phyloP scores from a whole-genome alignment of 2,113 vertebrate species.

The Tachycineta bicolor region DNA sequence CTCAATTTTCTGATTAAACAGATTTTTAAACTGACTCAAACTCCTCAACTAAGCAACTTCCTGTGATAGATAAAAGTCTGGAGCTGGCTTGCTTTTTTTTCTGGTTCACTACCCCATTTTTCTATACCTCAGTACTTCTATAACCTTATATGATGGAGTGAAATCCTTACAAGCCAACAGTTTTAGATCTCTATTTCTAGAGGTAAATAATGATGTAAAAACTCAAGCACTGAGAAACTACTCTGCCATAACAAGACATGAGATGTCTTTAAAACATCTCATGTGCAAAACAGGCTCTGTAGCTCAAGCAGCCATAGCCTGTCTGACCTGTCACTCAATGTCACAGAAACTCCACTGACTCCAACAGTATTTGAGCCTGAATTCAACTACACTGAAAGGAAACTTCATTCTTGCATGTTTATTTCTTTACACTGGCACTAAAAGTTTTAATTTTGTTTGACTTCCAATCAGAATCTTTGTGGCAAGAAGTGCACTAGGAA shows the following conservation, averaged over 20 bases:
- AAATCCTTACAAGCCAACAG: not conserved
- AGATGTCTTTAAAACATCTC: not conserved
- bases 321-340: not conserved
- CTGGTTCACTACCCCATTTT: not conserved
- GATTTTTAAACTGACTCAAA: not conserved
- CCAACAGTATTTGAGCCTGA: not conserved
- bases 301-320: not conserved
- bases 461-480: not conserved
- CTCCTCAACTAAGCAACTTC: not conserved
- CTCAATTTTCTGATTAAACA: not conserved
- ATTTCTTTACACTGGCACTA: not conserved
- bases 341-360: not conserved
- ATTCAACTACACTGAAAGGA: not conserved
- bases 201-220: not conserved
- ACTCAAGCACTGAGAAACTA: not conserved
- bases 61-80: not conserved
- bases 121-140: fast-evolving
- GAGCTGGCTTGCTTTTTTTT: not conserved
- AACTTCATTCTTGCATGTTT: not conserved
- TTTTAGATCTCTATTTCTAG: not conserved
- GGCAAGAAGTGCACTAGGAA: not conserved
- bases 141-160: not conserved
- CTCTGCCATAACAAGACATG: not conserved
- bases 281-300: not conserved
- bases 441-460: not conserved